A percentile compares a stretch with the other conserved stretches of the same genome.
Conservation (phyloP, 2,888 invertebrate genomes). For the Blastobasis adustella region DNA sequence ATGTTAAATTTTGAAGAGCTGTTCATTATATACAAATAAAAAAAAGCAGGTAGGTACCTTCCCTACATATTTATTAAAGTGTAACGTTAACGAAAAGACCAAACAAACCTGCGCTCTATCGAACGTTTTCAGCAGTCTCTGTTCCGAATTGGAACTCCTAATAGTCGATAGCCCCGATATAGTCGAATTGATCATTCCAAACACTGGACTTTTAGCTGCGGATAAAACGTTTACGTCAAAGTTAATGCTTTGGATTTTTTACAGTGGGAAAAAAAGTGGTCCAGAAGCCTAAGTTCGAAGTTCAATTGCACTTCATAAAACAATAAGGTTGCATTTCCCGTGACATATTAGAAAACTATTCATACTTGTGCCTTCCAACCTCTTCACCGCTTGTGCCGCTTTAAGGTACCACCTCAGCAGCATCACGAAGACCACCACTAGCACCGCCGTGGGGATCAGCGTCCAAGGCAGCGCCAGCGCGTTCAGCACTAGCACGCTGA, state of each 20-base stretch:
- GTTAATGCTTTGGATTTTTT: no score
- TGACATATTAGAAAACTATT: constrained; percentile 8
- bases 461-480: constrained; percentile 77
- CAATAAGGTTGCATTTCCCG: no score
- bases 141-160: constrained; percentile 79
- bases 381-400: constrained; percentile 81
- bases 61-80: no score
- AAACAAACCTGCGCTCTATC: constrained; percentile 68
- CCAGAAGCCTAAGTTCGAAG: no score
- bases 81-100: no score
- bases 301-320: no score
- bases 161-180: constrained; percentile 85
- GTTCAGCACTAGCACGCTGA: constrained; percentile 67
- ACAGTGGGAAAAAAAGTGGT: no score
- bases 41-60: no score
- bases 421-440: constrained; percentile 73
- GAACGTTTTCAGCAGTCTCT: constrained; percentile 74
- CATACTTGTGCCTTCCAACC: constrained; percentile 78
- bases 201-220: constrained; percentile 85
- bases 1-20: no score
- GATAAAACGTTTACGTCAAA: no score
- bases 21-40: no score
- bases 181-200: constrained; percentile 84
- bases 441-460: constrained; percentile 71
- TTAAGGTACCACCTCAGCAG: constrained; percentile 78